Evolutionary conservation across 2,888 invertebrate genomes (phyloP), one percentile per base, ranked within the genome.

Genomic region (Biston betularia): DNA sequence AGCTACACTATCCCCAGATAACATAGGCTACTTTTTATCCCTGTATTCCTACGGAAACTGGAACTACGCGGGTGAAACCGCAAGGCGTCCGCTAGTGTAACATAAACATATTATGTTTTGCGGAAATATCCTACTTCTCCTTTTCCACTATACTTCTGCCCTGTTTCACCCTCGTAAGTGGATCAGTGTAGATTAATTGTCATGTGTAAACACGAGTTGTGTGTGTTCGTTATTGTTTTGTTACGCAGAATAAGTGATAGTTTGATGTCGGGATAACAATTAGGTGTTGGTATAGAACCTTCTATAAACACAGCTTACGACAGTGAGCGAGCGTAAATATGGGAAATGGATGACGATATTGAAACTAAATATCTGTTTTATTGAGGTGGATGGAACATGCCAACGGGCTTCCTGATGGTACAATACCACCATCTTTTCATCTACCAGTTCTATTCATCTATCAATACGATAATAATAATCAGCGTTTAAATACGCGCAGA

Each of bases 151-250:
- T 38, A 57, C 10, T 24, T 14, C 38, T 54, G 40, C 42, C 58
- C 61, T 57, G 33, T 33, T 62, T 35, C 46, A 57, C 60, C 70
- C 67, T 64, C 63, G 59, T 64, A 65, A 63, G 70, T 68, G 55
- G 70, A 70, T 70, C 46, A 64, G 42, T 49, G 69, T 62, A 62
- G 67, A 70, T 72, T 70, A 73, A 68, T 71, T 64, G 61, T 61
- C 53, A 53, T 59, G 59, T 24, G 61, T 57, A 56, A 68, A 65
- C 70, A 60, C 45, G 49, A 57, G 53, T 50, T 57, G 44, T 56
- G 48, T 42, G 52, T 65, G 63, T 64, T 61, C 34, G 44, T 65
- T 61, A 68, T 61, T 68, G 66, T 67, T 59, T 53, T 14, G 48
- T 34, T 53, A 63, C 50, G 14, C 57, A 57, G 58, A 58, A 49